Evolutionary conservation across 2,113 vertebrate species (phyloP).

Genomic region (Sapajus apella): DNA sequence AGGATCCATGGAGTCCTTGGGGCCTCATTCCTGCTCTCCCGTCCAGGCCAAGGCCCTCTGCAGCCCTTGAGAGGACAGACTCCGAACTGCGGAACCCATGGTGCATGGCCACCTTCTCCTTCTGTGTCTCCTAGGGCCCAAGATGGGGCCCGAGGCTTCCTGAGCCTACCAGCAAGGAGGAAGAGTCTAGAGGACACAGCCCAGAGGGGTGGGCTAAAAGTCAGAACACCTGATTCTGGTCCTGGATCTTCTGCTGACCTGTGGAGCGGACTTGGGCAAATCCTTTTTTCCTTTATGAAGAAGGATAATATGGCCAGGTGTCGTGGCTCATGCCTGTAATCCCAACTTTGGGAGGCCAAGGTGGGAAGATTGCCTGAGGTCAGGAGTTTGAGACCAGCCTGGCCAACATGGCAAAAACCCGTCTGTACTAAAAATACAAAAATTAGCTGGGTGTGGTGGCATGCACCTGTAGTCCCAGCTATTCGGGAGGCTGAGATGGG

Average conservation of each 20-base stretch:
- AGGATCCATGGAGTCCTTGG: neutral
- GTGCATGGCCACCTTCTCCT: neutral
- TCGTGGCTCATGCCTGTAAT: no score
- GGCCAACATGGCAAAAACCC: no score
- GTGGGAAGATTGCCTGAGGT: no score
- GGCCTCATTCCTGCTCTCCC: neutral
- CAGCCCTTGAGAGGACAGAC: neutral
- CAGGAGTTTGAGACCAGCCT: no score
- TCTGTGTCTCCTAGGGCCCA: neutral
- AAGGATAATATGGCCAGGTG: no score
- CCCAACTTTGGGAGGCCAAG: no score
- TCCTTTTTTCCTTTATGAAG: neutral
- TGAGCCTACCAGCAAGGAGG: neutral
- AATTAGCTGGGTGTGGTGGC: no score
- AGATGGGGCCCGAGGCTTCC: neutral
- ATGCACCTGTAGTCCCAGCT: no score
- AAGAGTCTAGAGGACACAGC: neutral
- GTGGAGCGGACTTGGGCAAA: neutral
- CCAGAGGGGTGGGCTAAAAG: neutral
- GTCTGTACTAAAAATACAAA: no score
- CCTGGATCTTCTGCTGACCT: neutral
- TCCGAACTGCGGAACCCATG: rapidly evolving
- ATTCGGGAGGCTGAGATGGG: no score
- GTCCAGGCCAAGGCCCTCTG: neutral
- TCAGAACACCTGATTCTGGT: neutral